Evolutionary conservation across 2,113 vertebrate genomes (phyloP).

Genomic region (Eptatretus burgeri): DNA sequence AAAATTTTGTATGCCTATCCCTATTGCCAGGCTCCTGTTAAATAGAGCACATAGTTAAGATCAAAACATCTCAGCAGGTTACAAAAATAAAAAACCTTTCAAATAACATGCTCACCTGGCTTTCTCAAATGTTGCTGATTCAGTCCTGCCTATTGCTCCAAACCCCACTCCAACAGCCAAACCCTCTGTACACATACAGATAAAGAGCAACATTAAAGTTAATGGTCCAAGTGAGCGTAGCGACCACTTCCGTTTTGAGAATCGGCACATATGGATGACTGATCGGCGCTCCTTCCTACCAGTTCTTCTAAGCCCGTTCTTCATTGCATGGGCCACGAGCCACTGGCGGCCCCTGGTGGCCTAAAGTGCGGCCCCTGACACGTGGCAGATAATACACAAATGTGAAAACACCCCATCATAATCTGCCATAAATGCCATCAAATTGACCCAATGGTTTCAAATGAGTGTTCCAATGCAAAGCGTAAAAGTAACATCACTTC

Average conservation of each 20-base stretch:
- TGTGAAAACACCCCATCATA: too few relatives aligned
- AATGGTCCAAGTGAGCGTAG: neutral
- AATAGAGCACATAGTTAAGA: conserved; percentile 8
- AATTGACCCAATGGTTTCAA: too few relatives aligned
- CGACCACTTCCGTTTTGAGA: neutral
- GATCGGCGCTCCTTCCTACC: too few relatives aligned
- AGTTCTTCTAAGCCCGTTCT: too few relatives aligned
- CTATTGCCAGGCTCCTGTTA: conserved; percentile 56
- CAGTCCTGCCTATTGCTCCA: conserved; percentile 45
- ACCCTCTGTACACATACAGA: conserved; percentile 35
- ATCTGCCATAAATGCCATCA: too few relatives aligned
- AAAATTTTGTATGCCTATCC: conserved; percentile 92
- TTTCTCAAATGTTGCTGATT: conserved; percentile 54
- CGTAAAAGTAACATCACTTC: too few relatives aligned
- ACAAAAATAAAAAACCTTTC: neutral
- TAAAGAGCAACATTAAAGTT: conserved; percentile 7
- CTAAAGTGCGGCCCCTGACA: too few relatives aligned
- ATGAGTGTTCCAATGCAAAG: too few relatives aligned
- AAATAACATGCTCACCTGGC: conserved; percentile 34
- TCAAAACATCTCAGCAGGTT: neutral
- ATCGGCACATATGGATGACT: too few relatives aligned
- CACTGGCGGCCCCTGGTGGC: too few relatives aligned
- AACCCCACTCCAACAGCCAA: conserved; percentile 82
- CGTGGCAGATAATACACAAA: too few relatives aligned
- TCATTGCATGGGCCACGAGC: too few relatives aligned